These are phyloP conservation scores for Phylloscopus trochiloides DNA, from an alignment of 2,113 vertebrate genomes.

Conservation along the genomic window DNA sequence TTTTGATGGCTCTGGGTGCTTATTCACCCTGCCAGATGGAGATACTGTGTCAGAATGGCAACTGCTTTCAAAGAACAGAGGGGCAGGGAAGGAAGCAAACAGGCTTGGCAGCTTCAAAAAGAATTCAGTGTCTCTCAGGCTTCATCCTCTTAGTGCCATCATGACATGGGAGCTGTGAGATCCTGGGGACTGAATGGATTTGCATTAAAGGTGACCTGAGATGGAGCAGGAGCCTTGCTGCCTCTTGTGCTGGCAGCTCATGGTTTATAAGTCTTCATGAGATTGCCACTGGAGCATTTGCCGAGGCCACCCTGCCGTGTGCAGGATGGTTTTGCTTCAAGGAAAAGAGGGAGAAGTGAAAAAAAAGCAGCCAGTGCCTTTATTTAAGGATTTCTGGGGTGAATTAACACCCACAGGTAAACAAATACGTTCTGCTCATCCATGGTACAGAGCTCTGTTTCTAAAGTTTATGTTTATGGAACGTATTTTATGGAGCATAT, in stretches of 20 bases:
- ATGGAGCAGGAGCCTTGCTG: slow-evolving; percentile 28
- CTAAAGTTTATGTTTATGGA: slow-evolving; percentile 11
- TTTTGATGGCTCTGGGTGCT: slow-evolving; percentile 52
- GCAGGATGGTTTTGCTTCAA: neutral
- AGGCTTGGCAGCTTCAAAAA: slow-evolving; percentile 57
- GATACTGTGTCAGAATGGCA: slow-evolving; percentile 59
- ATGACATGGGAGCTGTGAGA: neutral
- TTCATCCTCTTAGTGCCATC: slow-evolving; percentile 60
- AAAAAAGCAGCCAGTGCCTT: neutral
- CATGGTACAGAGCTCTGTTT: neutral
- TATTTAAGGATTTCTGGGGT: neutral
- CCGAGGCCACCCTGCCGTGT: neutral
- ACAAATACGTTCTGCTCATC: neutral
- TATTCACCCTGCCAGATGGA: slow-evolving; percentile 73
- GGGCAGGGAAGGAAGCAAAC: slow-evolving; percentile 61
- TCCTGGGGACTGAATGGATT: neutral
- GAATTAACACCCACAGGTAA: neutral
- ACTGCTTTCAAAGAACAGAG: slow-evolving; percentile 70
- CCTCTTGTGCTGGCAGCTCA: neutral
- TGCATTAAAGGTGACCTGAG: slow-evolving; percentile 59
- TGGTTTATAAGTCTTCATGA: neutral
- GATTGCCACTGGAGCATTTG: neutral
- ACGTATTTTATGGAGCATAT: neutral
- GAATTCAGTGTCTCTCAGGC: slow-evolving; percentile 37
- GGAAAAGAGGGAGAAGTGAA: neutral